A percentile compares a stretch with the other conserved stretches of the same genome.
These are phyloP conservation scores for Cyclargus thomasi DNA, from an alignment of 1,140 invertebrate species.

Conservation along the genomic window DNA sequence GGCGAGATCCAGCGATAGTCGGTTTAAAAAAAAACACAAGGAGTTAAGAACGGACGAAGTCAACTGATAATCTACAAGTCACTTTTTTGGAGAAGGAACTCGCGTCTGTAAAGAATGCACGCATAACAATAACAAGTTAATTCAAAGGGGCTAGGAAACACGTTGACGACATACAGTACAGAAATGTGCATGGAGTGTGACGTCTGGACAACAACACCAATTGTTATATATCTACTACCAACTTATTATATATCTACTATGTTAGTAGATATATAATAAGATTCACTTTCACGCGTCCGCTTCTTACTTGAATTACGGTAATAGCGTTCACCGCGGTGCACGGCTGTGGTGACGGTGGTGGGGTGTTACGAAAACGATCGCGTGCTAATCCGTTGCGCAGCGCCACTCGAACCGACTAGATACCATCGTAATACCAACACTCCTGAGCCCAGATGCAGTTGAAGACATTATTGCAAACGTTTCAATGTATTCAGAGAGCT, in stretches of 20 bases:
- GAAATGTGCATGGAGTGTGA: too few species aligned
- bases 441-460: too few species aligned
- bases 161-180: too few species aligned
- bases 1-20: not conserved
- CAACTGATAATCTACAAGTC: too few species aligned
- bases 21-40: not conserved
- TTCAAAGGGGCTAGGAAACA: too few species aligned
- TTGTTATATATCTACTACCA: too few species aligned
- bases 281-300: slow-evolving; percentile 40
- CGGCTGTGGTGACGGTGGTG: not conserved
- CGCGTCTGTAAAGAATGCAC: too few species aligned
- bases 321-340: slow-evolving; percentile 14
- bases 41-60: not conserved
- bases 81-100: too few species aligned
- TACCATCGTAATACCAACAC: not conserved
- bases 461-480: too few species aligned
- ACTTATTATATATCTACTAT: too few species aligned
- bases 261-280: slow-evolving; percentile 24
- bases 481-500: too few species aligned
- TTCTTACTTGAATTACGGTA: slow-evolving; percentile 30
- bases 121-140: too few species aligned
- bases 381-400: not conserved
- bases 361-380: slow-evolving; percentile 1
- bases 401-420: not conserved
- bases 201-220: not conserved